These are phyloP conservation scores for Urocyon cinereoargenteus DNA, from an alignment of 2,797 vertebrate genomes.

Conservation along the genomic window DNA sequence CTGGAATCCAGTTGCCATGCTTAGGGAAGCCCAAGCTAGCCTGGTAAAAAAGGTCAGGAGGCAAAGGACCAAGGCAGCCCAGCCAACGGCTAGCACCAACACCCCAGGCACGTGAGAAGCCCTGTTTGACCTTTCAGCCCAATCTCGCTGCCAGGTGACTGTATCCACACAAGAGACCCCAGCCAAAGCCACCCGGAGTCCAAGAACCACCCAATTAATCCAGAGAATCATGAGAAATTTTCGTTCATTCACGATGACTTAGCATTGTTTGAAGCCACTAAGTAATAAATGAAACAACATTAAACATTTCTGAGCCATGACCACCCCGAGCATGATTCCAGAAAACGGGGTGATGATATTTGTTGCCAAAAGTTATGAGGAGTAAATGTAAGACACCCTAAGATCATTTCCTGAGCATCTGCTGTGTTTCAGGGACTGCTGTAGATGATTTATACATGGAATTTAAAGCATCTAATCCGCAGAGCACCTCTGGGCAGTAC, in stretches of 20 bases:
- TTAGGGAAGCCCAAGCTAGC: not conserved
- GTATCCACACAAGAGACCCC: not conserved
- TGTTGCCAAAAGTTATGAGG: not conserved
- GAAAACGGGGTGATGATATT: not conserved
- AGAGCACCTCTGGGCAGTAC: not conserved
- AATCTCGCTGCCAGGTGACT: not conserved
- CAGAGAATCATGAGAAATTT: not conserved
- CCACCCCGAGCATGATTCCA: not conserved
- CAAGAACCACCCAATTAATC: not conserved
- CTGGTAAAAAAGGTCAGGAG: not conserved
- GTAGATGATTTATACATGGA: not conserved
- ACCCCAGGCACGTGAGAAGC: not conserved
- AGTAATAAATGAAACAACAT: not conserved
- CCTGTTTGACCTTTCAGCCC: not conserved
- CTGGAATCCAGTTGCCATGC: not conserved
- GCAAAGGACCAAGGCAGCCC: not conserved
- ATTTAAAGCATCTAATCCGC: not conserved
- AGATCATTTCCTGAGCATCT: not conserved
- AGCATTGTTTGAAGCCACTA: not conserved
- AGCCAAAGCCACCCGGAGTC: not conserved
- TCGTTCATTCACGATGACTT: not conserved
- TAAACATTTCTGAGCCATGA: not conserved
- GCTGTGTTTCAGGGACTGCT: not conserved
- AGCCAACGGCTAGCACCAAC: not conserved
- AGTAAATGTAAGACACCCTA: constrained; percentile 24